A percentile compares a stretch with the other conserved stretches of the same genome.
phyloP scores from a whole-genome alignment of 2,888 invertebrate genomes.

The Electrophaes corylata region DNA sequence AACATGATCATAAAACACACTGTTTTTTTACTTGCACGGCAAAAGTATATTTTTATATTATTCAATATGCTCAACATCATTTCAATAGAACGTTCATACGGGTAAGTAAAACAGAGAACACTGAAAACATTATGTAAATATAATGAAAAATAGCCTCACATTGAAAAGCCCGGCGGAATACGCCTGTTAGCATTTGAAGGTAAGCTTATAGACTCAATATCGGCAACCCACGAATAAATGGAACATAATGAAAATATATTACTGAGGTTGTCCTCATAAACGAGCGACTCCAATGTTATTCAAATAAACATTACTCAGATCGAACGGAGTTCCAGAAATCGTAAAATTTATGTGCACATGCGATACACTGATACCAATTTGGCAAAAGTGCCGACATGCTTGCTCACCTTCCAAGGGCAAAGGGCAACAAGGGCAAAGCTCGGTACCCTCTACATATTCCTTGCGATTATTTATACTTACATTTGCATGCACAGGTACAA shows the following conservation, averaged over 20 bases:
- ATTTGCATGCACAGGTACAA: slow-evolving; percentile 38
- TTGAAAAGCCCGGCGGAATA: slow-evolving; percentile 54
- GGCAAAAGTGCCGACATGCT: slow-evolving; percentile 31
- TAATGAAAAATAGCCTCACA: slow-evolving; percentile 60
- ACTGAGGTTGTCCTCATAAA: slow-evolving; percentile 67
- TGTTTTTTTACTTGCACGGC: not conserved
- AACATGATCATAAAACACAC: not conserved
- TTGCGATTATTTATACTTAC: slow-evolving; percentile 36
- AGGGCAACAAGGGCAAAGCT: slow-evolving; percentile 24
- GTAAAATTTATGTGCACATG: slow-evolving; percentile 56
- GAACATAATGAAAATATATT: slow-evolving; percentile 79
- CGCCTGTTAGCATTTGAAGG: slow-evolving; percentile 69
- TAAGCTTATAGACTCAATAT: slow-evolving; percentile 72
- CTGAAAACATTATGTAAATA: slow-evolving; percentile 61
- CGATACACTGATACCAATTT: slow-evolving; percentile 31
- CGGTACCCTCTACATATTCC: slow-evolving; percentile 29
- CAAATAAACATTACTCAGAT: slow-evolving; percentile 73
- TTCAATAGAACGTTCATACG: slow-evolving; percentile 31
- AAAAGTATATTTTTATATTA: not conserved
- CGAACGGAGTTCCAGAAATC: slow-evolving; percentile 65
- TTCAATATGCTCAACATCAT: slow-evolving; percentile 33
- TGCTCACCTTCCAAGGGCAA: slow-evolving; percentile 30
- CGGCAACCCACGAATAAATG: slow-evolving; percentile 70
- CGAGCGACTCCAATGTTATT: slow-evolving; percentile 68
- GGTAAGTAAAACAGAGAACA: slow-evolving; percentile 34